Conservation (phyloP, 2,797 vertebrate genomes). For the Lagocephalus sceleratus region DNA sequence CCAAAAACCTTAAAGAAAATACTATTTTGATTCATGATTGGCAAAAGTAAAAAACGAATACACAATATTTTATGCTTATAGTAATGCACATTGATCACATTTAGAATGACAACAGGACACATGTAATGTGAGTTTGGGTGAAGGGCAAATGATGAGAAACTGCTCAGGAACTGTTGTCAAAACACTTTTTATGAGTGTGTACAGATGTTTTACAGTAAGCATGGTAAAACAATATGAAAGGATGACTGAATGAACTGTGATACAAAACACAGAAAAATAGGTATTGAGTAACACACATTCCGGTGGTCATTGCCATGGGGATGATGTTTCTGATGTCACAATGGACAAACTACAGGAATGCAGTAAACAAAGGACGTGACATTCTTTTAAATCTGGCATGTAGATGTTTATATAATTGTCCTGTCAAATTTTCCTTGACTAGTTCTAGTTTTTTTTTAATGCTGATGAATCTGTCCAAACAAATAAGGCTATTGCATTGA, state of each 20-base stretch:
- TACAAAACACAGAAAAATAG: conserved; percentile 16
- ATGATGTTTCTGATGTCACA: conserved; percentile 32
- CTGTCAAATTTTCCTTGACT: neutral
- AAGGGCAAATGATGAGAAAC: conserved; percentile 39
- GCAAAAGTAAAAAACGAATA: too few species aligned
- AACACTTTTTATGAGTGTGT: conserved; percentile 57
- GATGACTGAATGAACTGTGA: conserved; percentile 11
- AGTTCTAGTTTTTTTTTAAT: too few species aligned
- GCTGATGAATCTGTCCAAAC: too few species aligned
- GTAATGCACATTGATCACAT: too few species aligned
- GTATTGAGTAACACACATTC: conserved; percentile 56
- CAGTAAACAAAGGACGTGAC: conserved; percentile 4
- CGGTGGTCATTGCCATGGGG: conserved; percentile 39
- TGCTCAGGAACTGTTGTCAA: conserved; percentile 35
- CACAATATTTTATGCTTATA: too few species aligned
- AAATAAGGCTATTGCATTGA: too few species aligned
- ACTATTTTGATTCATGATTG: too few species aligned
- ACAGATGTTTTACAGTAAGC: conserved; percentile 59
- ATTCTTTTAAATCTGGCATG: neutral
- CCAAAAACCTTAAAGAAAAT: neutral
- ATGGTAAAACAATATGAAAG: conserved; percentile 47
- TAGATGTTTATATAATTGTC: neutral
- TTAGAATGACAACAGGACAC: neutral
- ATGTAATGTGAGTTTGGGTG: conserved; percentile 18
- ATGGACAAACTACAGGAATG: conserved; percentile 14